phyloP scores from a whole-genome alignment of 2,888 invertebrate genomes.

The Patella caerulea region DNA sequence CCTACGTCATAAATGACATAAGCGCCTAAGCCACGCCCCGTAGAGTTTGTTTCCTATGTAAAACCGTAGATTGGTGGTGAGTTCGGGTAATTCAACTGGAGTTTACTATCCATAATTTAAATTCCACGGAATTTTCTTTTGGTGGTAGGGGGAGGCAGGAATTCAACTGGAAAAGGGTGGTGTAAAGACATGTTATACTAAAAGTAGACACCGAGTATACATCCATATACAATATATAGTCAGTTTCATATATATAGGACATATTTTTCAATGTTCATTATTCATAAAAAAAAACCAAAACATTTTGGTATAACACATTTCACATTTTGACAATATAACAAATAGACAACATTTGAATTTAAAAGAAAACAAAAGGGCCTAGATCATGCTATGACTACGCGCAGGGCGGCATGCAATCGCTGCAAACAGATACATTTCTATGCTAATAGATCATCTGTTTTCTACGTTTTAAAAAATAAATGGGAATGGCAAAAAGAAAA shows the following conservation, averaged over 20 bases:
- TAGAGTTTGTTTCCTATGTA: no score
- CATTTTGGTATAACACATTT: background rate
- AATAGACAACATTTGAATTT: no score
- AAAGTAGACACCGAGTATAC: no score
- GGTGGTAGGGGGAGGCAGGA: background rate
- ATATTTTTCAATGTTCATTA: background rate
- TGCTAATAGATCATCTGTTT: no score
- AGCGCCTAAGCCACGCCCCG: no score
- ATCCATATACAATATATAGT: no score
- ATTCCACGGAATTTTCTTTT: conserved; percentile 5
- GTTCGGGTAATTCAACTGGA: background rate
- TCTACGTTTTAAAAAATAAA: background rate
- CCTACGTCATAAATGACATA: no score
- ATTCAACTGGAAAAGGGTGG: conserved; percentile 9
- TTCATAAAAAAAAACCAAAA: background rate
- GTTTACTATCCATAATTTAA: background rate
- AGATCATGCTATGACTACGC: conserved; percentile 4
- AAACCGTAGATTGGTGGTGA: background rate
- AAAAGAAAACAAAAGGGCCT: conserved; percentile 5
- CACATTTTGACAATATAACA: no score
- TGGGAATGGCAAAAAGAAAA: background rate
- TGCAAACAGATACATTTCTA: background rate
- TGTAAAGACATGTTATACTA: background rate
- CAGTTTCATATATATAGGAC: no score
- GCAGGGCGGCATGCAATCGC: conserved; percentile 9